Conservation (phyloP, 2,888 invertebrate species). For the Polymixis flavicincta region DNA sequence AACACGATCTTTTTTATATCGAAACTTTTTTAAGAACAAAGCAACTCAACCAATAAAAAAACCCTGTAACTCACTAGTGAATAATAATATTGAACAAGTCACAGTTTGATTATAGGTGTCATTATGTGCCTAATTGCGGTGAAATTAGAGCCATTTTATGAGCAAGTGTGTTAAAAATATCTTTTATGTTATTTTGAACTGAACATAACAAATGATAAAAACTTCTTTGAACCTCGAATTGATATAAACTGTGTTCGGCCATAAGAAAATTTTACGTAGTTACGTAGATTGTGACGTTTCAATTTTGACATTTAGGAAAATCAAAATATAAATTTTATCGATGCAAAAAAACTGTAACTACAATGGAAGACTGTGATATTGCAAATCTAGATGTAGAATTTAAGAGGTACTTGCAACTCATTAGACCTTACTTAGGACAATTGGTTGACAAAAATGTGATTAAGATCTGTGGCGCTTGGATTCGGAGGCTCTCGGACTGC, state of each 20-base stretch:
- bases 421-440: constrained; percentile 80
- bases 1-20: no score
- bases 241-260: background rate
- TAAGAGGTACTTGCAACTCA: constrained; percentile 83
- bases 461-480: constrained; percentile 83
- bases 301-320: constrained; percentile 47
- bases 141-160: no score
- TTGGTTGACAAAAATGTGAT: constrained; percentile 78
- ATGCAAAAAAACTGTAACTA: constrained; percentile 10
- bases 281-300: constrained; percentile 23
- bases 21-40: no score
- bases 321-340: constrained; percentile 35
- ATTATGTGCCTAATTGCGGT: no score
- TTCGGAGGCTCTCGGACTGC: constrained; percentile 80
- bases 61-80: no score
- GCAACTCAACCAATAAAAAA: no score
- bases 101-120: no score
- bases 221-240: no score
- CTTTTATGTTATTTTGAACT: no score
- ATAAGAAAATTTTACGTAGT: no score
- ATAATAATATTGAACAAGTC: no score
- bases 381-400: constrained; percentile 80
- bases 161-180: no score
- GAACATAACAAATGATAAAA: background rate
- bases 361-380: constrained; percentile 77